A percentile compares a stretch with the other conserved stretches of the same genome.
Evolutionary conservation across 2,797 vertebrate genomes (phyloP).

Genomic region (Chaetophractus vellerosus): DNA sequence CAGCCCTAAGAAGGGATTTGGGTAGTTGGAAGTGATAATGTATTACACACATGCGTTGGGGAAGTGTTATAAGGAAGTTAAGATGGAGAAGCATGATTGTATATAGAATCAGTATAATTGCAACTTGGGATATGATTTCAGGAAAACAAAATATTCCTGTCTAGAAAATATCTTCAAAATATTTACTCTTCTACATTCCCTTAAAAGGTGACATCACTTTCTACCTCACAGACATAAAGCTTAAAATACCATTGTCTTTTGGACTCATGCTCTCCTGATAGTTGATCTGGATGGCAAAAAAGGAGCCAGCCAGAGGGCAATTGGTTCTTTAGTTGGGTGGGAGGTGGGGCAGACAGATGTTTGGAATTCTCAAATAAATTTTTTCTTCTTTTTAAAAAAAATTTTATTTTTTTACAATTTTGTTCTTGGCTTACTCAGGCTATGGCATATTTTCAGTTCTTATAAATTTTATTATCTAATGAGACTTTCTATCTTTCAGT

Average conservation of each 20-base stretch:
- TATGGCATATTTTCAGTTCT: background rate
- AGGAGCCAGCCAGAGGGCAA: background rate
- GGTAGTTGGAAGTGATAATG: background rate
- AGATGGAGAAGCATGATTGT: background rate
- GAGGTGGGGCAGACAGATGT: background rate
- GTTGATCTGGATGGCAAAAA: background rate
- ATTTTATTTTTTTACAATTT: background rate
- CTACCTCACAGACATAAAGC: background rate
- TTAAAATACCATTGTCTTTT: conserved; percentile 46
- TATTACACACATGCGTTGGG: background rate
- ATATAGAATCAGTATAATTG: background rate
- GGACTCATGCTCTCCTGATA: background rate
- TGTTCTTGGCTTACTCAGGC: background rate
- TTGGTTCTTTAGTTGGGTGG: background rate
- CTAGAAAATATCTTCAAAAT: background rate
- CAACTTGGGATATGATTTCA: background rate
- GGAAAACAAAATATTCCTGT: background rate
- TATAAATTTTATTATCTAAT: background rate
- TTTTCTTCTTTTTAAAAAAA: background rate
- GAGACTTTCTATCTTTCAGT: background rate
- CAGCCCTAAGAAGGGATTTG: background rate
- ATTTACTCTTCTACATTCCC: background rate
- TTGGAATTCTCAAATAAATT: conserved; percentile 18
- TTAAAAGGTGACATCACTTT: background rate
- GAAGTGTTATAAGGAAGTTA: background rate